phyloP scores from a whole-genome alignment of 2,888 invertebrate genomes.

The Mechanitis messenoides region DNA sequence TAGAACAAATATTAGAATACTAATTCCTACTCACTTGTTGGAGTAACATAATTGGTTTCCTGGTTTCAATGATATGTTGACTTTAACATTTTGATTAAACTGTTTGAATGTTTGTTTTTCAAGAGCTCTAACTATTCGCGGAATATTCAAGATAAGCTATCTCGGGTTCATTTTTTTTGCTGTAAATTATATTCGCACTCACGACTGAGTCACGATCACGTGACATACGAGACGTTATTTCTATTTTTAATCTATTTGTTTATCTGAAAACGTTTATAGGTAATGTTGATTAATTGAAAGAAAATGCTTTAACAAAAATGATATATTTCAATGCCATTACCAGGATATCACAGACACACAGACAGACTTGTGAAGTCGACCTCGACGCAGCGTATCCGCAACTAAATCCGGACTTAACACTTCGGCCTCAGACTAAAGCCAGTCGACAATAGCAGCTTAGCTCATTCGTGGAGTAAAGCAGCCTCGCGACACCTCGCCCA shows the following conservation, averaged over 20 bases:
- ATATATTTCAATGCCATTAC: too few species aligned
- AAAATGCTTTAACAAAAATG: not conserved
- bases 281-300: constrained; percentile 7
- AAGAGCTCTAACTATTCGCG: not conserved
- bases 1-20: not conserved
- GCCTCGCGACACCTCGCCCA: not conserved
- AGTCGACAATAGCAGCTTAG: not conserved
- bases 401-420: constrained; percentile 31
- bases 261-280: not conserved
- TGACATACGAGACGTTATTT: too few species aligned
- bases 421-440: constrained; percentile 13
- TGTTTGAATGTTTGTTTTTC: too few species aligned
- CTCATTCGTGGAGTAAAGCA: not conserved
- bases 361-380: constrained; percentile 33
- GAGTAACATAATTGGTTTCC: not conserved
- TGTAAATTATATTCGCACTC: too few species aligned
- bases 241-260: constrained; percentile 3
- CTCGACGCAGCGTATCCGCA: constrained; percentile 44
- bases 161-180: not conserved
- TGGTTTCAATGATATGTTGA: too few species aligned
- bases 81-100: too few species aligned
- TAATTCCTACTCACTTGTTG: not conserved
- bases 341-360: constrained; percentile 4
- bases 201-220: too few species aligned
- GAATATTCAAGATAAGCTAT: constrained; percentile 10